Conservation (phyloP, 2,797 vertebrate genomes). For the Galago senegalensis region DNA sequence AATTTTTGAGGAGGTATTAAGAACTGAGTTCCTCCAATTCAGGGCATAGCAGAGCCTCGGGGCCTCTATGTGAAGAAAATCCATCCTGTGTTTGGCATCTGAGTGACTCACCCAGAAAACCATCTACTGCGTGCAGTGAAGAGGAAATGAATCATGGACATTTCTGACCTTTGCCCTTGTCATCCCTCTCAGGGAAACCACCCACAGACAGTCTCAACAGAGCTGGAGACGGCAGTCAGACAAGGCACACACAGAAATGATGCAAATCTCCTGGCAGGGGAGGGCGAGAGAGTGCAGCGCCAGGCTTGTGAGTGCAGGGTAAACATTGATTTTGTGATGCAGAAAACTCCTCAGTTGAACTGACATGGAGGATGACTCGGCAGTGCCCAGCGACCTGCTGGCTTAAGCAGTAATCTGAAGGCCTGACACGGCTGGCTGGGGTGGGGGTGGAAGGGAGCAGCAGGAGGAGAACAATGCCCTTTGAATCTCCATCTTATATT, state of each 20-base stretch:
- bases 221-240: constrained; percentile 84
- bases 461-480: constrained; percentile 44
- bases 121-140: constrained; percentile 84
- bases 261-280: constrained; percentile 21
- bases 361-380: background rate
- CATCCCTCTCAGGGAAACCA: constrained; percentile 85
- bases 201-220: constrained; percentile 85
- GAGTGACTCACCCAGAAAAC: constrained; percentile 88
- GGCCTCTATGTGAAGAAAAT: constrained; percentile 72
- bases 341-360: constrained; percentile 12
- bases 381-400: background rate
- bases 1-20: constrained; percentile 42
- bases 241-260: constrained; percentile 76
- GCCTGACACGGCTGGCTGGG: background rate
- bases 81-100: constrained; percentile 78
- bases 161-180: constrained; percentile 90
- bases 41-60: constrained; percentile 70
- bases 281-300: background rate
- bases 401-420: constrained; percentile 1
- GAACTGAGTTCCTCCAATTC: constrained; percentile 29
- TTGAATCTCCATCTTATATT: constrained; percentile 50
- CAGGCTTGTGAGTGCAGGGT: background rate
- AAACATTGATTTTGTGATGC: constrained; percentile 52
- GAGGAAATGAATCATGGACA: constrained; percentile 91
- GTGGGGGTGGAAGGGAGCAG: background rate